Percentiles rank a stretch among this genome's conserved stretches.
These are phyloP conservation scores for Plebejus argus DNA, from an alignment of 2,888 invertebrate species.

Conservation along the genomic window DNA sequence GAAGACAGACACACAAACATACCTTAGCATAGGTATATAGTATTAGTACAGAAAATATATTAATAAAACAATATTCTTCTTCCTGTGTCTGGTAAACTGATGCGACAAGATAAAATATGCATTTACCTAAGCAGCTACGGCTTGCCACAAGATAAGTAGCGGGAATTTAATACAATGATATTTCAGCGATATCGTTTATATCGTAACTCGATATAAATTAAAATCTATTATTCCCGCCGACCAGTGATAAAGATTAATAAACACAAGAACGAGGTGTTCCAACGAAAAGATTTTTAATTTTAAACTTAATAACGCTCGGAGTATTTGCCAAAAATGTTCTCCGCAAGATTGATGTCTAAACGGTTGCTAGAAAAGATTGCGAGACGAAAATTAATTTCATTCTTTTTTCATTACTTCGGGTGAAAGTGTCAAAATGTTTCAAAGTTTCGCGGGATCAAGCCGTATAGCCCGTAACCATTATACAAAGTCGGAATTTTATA, in stretches of 20 bases:
- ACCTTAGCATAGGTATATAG: too few species aligned
- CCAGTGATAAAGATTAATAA: background rate
- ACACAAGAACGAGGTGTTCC: background rate
- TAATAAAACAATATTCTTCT: too few species aligned
- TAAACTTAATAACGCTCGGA: background rate
- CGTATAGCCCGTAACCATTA: background rate
- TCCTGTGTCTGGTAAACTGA: background rate
- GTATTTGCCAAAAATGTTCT: background rate
- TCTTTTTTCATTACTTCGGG: constrained; percentile 13
- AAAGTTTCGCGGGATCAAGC: constrained; percentile 17
- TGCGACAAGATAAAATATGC: background rate
- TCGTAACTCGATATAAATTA: background rate
- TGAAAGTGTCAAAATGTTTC: constrained; percentile 20
- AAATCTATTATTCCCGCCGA: background rate
- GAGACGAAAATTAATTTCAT: constrained; percentile 5
- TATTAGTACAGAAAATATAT: too few species aligned
- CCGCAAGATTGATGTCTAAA: background rate
- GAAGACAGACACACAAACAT: too few species aligned
- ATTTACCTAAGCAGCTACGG: background rate
- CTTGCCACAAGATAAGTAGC: background rate
- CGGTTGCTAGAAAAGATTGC: constrained; percentile 8
- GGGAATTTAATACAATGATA: background rate
- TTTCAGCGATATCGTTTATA: background rate
- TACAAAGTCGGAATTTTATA: constrained; percentile 10
- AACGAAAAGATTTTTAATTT: background rate